Evolutionary conservation across 1,140 invertebrate genomes (phyloP).

Genomic region (Dinoponera quadriceps): DNA sequence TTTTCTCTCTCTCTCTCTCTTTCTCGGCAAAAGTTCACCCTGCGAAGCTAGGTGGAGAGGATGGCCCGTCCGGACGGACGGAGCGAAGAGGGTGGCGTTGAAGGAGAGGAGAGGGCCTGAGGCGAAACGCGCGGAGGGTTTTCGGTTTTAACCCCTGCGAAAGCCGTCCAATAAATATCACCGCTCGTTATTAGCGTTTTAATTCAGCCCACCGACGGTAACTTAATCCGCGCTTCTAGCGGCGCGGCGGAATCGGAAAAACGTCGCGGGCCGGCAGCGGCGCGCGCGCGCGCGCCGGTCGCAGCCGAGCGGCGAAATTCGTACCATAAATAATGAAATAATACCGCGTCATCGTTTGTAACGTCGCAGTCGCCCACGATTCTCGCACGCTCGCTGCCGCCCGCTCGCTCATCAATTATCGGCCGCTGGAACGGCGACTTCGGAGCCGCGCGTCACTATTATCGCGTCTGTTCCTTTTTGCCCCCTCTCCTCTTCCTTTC

Average conservation of each 20-base stretch:
- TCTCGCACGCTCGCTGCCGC: slow-evolving; percentile 5
- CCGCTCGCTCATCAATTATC: slow-evolving; percentile 55
- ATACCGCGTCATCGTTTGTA: slow-evolving; percentile 80
- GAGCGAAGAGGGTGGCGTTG: slow-evolving; percentile 4
- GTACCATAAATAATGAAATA: slow-evolving; percentile 82
- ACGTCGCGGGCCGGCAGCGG: slow-evolving; percentile 65
- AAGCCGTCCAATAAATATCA: slow-evolving; percentile 84
- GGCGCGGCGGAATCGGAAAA: slow-evolving; percentile 78
- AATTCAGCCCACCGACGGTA: slow-evolving; percentile 80
- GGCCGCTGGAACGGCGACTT: slow-evolving; percentile 40
- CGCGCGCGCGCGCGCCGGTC: slow-evolving; percentile 34
- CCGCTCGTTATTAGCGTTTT: slow-evolving; percentile 84
- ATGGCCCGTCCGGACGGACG: slow-evolving; percentile 1
- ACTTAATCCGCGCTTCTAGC: slow-evolving; percentile 78
- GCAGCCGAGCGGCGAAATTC: slow-evolving; percentile 74
- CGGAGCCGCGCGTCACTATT: slow-evolving; percentile 41
- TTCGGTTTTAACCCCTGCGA: slow-evolving; percentile 69
- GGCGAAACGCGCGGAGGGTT: slow-evolving; percentile 31
- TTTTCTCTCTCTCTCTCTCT: background rate
- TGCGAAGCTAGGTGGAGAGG: slow-evolving; percentile 42
- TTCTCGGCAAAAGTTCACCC: slow-evolving; percentile 66
- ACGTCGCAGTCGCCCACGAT: slow-evolving; percentile 26
- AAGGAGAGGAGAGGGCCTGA: slow-evolving; percentile 18
- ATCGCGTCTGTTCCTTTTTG: slow-evolving; percentile 12
- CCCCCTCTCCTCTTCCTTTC: background rate